Percentiles rank a stretch among this genome's conserved stretches.
Conservation (phyloP, 2,113 vertebrate genomes). For the Collichthys lucidus region DNA sequence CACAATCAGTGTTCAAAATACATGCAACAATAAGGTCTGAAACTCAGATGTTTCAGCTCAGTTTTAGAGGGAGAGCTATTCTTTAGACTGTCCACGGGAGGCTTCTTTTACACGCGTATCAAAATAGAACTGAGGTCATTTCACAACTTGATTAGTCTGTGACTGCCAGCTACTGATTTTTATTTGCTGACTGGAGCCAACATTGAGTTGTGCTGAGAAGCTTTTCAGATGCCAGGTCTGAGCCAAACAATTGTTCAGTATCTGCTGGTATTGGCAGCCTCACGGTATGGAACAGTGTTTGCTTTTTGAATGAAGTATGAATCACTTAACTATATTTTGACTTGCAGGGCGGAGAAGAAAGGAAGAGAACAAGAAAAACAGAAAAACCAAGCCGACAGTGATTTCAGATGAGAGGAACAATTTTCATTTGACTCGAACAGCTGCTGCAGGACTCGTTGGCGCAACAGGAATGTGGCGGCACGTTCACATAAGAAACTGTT, state of each 20-base stretch:
- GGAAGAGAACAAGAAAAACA: not conserved
- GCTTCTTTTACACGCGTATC: constrained; percentile 6
- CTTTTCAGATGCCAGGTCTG: constrained; percentile 34
- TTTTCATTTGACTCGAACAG: constrained; percentile 43
- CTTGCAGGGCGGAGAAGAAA: constrained; percentile 2
- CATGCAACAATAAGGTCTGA: not conserved
- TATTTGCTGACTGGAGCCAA: constrained; percentile 36
- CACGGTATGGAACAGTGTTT: constrained; percentile 20
- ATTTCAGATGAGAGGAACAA: constrained; percentile 35
- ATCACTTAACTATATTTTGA: constrained; percentile 43
- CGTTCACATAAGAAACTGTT: constrained; percentile 55
- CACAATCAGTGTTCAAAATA: constrained; percentile 11
- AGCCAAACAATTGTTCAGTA: constrained; percentile 56
- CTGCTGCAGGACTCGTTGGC: constrained; percentile 17
- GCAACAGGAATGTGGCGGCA: constrained; percentile 36
- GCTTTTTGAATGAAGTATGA: constrained; percentile 39
- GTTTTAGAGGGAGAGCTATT: not conserved
- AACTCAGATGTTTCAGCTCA: not conserved
- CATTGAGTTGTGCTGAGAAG: constrained; percentile 21
- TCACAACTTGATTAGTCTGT: constrained; percentile 43
- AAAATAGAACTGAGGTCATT: constrained; percentile 46
- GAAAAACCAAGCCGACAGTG: not conserved
- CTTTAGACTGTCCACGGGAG: not conserved
- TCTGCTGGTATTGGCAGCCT: constrained; percentile 54
- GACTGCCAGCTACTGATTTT: constrained; percentile 46